Conservation (phyloP, 1,140 invertebrate species). For the Heliconius congener region DNA sequence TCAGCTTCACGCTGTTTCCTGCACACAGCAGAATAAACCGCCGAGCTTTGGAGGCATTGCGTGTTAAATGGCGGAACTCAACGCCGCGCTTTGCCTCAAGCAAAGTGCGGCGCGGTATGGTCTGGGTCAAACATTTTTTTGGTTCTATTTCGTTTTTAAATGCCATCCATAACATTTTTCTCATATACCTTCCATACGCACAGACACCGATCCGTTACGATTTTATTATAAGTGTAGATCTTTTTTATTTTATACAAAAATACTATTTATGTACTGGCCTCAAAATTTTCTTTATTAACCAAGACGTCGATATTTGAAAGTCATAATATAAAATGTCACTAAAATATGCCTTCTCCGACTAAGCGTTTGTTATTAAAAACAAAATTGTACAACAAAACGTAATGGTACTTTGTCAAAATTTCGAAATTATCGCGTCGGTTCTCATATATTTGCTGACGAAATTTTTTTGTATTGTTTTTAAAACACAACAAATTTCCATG, state of each 20-base stretch:
- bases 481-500: conserved; percentile 48
- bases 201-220: too few species aligned
- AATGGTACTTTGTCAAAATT: conserved; percentile 72
- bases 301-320: conserved; percentile 15
- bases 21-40: too few species aligned
- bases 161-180: too few species aligned
- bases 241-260: conserved; percentile 8
- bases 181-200: too few species aligned
- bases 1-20: too few species aligned
- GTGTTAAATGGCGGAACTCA: too few species aligned
- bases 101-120: too few species aligned
- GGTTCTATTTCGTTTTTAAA: too few species aligned
- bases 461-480: conserved; percentile 51
- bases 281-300: background rate
- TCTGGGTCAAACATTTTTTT: too few species aligned
- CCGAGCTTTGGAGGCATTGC: too few species aligned
- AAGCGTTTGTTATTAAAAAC: conserved; percentile 44
- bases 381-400: conserved; percentile 45
- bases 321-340: conserved; percentile 56
- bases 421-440: conserved; percentile 59
- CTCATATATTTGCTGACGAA: conserved; percentile 55
- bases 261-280: background rate
- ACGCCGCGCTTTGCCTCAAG: too few species aligned
- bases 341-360: conserved; percentile 50
- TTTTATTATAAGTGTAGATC: too few species aligned